These are phyloP conservation scores for Merluccius polli DNA, from an alignment of 2,797 vertebrate species.

Conservation along the genomic window DNA sequence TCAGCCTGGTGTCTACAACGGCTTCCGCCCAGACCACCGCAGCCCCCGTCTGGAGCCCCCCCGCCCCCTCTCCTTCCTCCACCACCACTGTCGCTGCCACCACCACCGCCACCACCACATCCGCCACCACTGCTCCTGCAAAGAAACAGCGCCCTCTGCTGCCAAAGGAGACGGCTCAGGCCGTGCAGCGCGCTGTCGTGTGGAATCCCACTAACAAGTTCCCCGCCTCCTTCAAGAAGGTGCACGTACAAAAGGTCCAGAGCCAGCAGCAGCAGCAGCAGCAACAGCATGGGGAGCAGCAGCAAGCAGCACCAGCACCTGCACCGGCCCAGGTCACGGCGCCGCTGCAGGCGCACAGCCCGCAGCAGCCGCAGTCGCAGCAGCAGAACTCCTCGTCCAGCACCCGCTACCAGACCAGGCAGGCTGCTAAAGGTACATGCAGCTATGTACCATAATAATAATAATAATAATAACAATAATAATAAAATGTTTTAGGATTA, in stretches of 20 bases:
- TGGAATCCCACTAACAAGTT: conserved; percentile 93
- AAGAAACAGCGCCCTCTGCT: conserved; percentile 97
- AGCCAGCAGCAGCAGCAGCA: conserved; percentile 79
- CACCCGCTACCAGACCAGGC: conserved; percentile 97
- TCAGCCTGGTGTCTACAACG: conserved; percentile 65
- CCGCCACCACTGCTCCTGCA: conserved; percentile 54
- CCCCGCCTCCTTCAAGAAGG: conserved; percentile 95
- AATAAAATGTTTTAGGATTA: too few species aligned
- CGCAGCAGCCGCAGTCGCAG: conserved; percentile 53
- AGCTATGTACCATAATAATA: neutral
- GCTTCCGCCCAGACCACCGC: conserved; percentile 61
- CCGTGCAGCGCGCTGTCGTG: conserved; percentile 85
- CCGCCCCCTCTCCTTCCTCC: conserved; percentile 53
- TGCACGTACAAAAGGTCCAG: conserved; percentile 94
- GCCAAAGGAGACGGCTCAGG: conserved; percentile 89
- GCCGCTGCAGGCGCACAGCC: conserved; percentile 46
- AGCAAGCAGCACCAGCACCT: conserved; percentile 43
- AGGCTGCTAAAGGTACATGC: conserved; percentile 90
- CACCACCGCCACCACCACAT: conserved; percentile 39
- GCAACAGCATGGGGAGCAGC: conserved; percentile 22
- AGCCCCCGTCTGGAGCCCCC: conserved; percentile 67
- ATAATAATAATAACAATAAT: too few species aligned
- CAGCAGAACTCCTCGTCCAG: conserved; percentile 84
- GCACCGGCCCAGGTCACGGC: conserved; percentile 17
- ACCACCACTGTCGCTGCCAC: conserved; percentile 45